Conservation (phyloP, 2,113 vertebrate genomes). For the Axis porcinus region DNA sequence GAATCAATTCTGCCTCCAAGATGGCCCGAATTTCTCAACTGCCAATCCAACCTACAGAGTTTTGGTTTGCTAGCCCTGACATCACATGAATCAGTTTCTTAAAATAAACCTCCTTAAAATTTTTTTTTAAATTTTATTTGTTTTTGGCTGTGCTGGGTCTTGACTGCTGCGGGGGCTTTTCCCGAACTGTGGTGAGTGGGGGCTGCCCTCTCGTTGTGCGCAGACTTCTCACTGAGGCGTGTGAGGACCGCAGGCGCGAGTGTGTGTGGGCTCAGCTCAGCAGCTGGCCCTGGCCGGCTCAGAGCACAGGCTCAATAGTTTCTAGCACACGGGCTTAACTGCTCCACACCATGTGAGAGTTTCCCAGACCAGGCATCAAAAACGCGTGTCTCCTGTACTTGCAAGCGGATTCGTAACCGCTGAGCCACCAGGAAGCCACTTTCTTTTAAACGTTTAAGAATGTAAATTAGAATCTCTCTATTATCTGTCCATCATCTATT, state of each 20-base stretch:
- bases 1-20: neutral
- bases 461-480: neutral
- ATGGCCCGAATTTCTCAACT: neutral
- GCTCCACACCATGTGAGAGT: neutral
- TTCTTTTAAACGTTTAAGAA: neutral
- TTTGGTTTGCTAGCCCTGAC: neutral
- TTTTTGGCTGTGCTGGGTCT: neutral
- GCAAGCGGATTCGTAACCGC: neutral
- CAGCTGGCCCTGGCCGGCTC: neutral
- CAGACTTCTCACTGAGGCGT: neutral
- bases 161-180: neutral
- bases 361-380: neutral
- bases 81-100: neutral
- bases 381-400: neutral
- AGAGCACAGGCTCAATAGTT: neutral
- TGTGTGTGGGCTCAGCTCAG: neutral
- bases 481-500: neutral
- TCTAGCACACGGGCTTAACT: neutral
- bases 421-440: neutral
- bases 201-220: accelerated
- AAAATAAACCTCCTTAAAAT: neutral
- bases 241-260: neutral
- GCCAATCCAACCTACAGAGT: too few relatives aligned
- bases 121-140: neutral
- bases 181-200: neutral